Evolutionary conservation across 2,888 invertebrate genomes (phyloP).

Genomic region (Stratiomys singularior): DNA sequence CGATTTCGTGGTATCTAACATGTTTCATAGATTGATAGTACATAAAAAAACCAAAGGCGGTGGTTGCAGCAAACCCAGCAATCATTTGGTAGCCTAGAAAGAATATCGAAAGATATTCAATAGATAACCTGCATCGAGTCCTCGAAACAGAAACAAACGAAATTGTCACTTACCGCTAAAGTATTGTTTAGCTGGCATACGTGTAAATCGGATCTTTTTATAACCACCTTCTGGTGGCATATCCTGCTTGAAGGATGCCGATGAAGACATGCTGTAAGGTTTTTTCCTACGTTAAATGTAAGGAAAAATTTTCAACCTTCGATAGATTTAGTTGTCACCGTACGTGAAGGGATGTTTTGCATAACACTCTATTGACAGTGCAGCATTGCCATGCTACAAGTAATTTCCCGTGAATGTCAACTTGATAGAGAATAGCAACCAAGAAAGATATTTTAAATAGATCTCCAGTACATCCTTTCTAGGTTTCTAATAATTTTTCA

Average conservation of each 20-base stretch:
- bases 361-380: slow-evolving; percentile 35
- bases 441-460: too few species aligned
- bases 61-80: slow-evolving; percentile 71
- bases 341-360: slow-evolving; percentile 34
- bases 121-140: too few species aligned
- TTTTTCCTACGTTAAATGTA: not conserved
- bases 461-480: too few species aligned
- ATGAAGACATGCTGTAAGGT: slow-evolving; percentile 58
- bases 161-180: slow-evolving; percentile 71
- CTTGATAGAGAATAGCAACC: not conserved
- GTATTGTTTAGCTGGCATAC: slow-evolving; percentile 77
- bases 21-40: slow-evolving; percentile 70
- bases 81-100: slow-evolving; percentile 73
- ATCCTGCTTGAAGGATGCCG: slow-evolving; percentile 76
- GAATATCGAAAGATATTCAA: not conserved
- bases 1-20: slow-evolving; percentile 71
- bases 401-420: not conserved
- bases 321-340: slow-evolving; percentile 7
- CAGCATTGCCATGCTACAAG: not conserved
- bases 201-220: slow-evolving; percentile 75
- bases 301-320: slow-evolving; percentile 14
- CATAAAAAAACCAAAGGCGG: slow-evolving; percentile 69
- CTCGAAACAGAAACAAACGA: not conserved
- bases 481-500: too few species aligned
- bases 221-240: slow-evolving; percentile 95